These are phyloP conservation scores for Neuroterus valhalla DNA, from an alignment of 1,140 invertebrate species.

Conservation along the genomic window DNA sequence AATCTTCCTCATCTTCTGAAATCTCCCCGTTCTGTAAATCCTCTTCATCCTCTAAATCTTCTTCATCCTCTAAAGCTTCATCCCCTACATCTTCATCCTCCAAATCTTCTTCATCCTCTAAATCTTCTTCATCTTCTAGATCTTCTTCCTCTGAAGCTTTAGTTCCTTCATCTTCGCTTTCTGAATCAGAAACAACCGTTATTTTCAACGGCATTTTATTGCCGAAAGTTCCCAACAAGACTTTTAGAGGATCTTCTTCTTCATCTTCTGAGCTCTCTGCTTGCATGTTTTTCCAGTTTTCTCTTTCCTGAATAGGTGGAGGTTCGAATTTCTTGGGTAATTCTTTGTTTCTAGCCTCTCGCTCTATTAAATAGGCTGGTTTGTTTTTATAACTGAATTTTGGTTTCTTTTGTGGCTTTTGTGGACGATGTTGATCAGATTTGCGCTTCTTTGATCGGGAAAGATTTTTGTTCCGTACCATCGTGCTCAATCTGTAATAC, in stretches of 20 bases:
- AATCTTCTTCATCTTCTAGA: constrained; percentile 44
- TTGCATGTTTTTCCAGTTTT: constrained; percentile 49
- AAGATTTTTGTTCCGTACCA: neutral
- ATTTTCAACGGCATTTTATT: constrained; percentile 50
- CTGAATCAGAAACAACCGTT: constrained; percentile 61
- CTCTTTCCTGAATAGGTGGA: constrained; percentile 54
- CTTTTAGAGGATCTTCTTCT: constrained; percentile 75
- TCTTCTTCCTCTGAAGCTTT: constrained; percentile 43
- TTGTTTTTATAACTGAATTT: constrained; percentile 66
- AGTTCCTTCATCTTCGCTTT: constrained; percentile 48
- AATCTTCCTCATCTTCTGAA: constrained; percentile 58
- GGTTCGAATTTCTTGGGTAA: constrained; percentile 55
- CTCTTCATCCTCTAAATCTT: constrained; percentile 44
- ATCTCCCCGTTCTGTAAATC: constrained; percentile 64
- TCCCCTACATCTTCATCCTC: constrained; percentile 50
- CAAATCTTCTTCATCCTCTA: constrained; percentile 63
- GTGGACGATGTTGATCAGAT: constrained; percentile 24
- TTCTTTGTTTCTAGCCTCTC: constrained; percentile 65
- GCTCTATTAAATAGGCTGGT: constrained; percentile 65
- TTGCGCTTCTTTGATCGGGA: constrained; percentile 6
- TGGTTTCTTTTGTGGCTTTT: constrained; percentile 44
- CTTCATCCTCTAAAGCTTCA: constrained; percentile 49
- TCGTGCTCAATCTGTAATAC: neutral
- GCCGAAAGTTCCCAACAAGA: constrained; percentile 77
- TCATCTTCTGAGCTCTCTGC: constrained; percentile 67